Evolutionary conservation across 2,888 invertebrate species (phyloP).

Genomic region (Rugalucina vietnamica): DNA sequence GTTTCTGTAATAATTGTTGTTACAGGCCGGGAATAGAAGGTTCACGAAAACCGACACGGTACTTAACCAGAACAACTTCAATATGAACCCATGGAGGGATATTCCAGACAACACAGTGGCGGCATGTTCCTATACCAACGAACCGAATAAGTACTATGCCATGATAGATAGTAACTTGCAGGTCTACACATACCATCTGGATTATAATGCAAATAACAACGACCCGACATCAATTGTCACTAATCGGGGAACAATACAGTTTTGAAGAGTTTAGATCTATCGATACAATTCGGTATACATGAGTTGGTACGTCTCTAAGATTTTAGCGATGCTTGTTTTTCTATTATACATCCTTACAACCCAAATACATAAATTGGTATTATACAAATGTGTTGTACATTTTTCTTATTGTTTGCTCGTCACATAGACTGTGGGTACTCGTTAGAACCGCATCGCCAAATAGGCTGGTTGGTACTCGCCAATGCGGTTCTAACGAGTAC

Average conservation of each 20-base stretch:
- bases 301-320: no score
- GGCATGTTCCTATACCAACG: conserved; percentile 12
- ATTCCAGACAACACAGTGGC: conserved; percentile 29
- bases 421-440: no score
- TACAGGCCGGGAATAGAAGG: background rate
- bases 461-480: no score
- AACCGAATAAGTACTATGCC: conserved; percentile 2
- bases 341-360: no score
- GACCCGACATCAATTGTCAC: conserved; percentile 16
- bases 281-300: no score
- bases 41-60: background rate
- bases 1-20: no score
- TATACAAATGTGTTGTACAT: no score
- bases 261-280: background rate
- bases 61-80: conserved; percentile 17
- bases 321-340: no score
- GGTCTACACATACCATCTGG: conserved; percentile 34
- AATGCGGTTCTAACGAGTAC: background rate
- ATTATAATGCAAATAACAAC: conserved; percentile 24
- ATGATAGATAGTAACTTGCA: background rate
- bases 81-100: conserved; percentile 49
- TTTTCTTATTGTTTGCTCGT: no score
- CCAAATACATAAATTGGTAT: no score
- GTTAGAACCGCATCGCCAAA: no score
- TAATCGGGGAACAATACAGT: background rate